Evolutionary conservation across 2,113 vertebrate genomes (phyloP), one percentile per base, ranked within the genome.

Genomic region (Cyanoderma ruficeps): DNA sequence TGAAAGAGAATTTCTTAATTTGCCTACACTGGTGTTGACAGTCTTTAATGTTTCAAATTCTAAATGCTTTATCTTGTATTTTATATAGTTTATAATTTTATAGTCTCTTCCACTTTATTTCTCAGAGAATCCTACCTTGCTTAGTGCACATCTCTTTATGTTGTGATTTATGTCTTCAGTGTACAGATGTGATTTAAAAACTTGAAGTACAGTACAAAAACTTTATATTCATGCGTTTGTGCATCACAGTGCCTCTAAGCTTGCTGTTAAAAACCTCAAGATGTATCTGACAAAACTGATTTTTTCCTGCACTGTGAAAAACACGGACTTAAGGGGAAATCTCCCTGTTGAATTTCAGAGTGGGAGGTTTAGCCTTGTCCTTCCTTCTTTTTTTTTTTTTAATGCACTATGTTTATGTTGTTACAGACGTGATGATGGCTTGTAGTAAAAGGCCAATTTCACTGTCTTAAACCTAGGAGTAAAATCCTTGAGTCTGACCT

Each of bases 241-340:
- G 42, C 18, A 65, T 61, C 37, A 31, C 15, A 35, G 47, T 63
- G 30, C 30, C 35, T 84, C n/a, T 47, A 33, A 59, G 25, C 19
- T 88, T 70, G n/a, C 47, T 85, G 16, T 37, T 94, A 53, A 78
- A 77, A 94, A 70, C 37, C 4, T 49, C 37, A 46, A 71, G 37
- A 39, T 60, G 18, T 44, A 27, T 64, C 56, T 81, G 52, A 30
- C 41, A 59, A 59, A 88, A 47, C 1, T 59, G 35, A 53, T 15
- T 79, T 84, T 87, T 82, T 41, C 49, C 35, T 85, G 15, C 35
- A 10, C 19, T 75, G 5, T 57, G 25, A 82, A 79, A 94, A 69
- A 53, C 0, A 0, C 18, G 22, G 42, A 50, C 27, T 67, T 44
- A 4, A 28, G 56, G 14, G 8, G 14, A 69, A 61, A 60, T 68